Base-by-base conservation (phyloP, 2,797 vertebrate genomes). In the Pterois miles region DNA sequence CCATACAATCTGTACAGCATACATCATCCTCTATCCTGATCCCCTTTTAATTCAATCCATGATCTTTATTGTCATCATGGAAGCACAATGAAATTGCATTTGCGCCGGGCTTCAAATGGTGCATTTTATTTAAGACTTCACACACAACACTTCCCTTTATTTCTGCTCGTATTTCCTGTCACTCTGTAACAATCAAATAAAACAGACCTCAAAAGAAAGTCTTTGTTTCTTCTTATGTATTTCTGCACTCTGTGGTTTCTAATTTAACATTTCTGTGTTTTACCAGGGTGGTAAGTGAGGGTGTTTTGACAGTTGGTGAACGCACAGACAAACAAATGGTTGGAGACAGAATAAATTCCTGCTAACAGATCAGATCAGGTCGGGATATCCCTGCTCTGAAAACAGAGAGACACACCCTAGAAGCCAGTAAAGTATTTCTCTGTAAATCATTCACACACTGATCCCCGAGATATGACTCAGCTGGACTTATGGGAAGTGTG, bases 341-440 rank as follows among this genome's bases (percentile, higher is more conserved):
- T 18, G 13, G 9, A 12, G 50, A 52, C n/a, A 18, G n/a, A 22
- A 12, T 52, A 23, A 23, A 23, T 11, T 52, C 11, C 10, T 23
- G 0, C 5, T 0, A 8, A 52, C 6, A n/a, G 16, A 11, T 12
- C 22, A 52, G 0, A 0, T 9, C 4, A n/a, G 3, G 14, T 16
- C 1, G 3, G 65, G 48, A 36, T 9, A 20, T 52, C 4, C 9
- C 22, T 20, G 4, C 36, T 6, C 59, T 5, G 6, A 1, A 36
- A 20, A 13, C 58, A 9, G 38, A 64, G 18, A 8, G 52, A 27
- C 12, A 46, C 53, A 8, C 67, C 29, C 62, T 8, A 0, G 2
- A 20, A 20, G 12, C 2, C 4, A 38, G 31, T 4, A 18, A 27
- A 36, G 31, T 4, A n/a, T 4, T 59, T 40, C 9, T 27, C 29